A percentile compares a stretch with the other conserved stretches of the same genome.
These are phyloP conservation scores for Xenentodon cancila DNA, from an alignment of 2,797 vertebrate species.

Conservation along the genomic window DNA sequence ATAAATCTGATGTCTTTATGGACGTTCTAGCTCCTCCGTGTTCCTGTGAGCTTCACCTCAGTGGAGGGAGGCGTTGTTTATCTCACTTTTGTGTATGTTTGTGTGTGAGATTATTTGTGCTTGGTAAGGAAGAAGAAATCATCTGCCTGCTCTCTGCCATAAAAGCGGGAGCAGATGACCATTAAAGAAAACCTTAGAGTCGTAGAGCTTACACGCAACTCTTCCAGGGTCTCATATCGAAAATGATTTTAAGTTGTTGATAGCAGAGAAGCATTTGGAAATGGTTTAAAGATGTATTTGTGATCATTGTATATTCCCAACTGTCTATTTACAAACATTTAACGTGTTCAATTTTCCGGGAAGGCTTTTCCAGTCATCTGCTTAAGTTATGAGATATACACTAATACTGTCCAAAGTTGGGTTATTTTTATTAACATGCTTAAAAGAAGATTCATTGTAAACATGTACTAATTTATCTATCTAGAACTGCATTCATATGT, in stretches of 20 bases:
- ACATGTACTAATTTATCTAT: no score
- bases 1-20: constrained; percentile 66
- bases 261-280: background rate
- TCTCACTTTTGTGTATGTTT: constrained; percentile 21
- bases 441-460: no score
- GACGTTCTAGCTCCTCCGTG: constrained; percentile 42
- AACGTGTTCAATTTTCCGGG: constrained; percentile 2
- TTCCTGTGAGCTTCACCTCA: constrained; percentile 32
- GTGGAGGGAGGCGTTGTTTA: constrained; percentile 31
- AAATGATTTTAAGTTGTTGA: constrained; percentile 3
- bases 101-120: constrained; percentile 19
- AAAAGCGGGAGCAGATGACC: constrained; percentile 13
- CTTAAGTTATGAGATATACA: no score
- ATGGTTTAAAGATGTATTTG: constrained; percentile 1
- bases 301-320: background rate
- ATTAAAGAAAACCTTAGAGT: constrained; percentile 52
- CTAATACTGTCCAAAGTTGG: no score
- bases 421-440: no score
- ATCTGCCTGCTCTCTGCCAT: constrained; percentile 37
- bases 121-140: constrained; percentile 31
- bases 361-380: background rate
- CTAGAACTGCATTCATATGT: no score
- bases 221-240: constrained; percentile 24
- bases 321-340: background rate
- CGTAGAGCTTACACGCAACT: constrained; percentile 32